phyloP scores from a whole-genome alignment of 2,797 vertebrate genomes.

The Pitangus sulphuratus region DNA sequence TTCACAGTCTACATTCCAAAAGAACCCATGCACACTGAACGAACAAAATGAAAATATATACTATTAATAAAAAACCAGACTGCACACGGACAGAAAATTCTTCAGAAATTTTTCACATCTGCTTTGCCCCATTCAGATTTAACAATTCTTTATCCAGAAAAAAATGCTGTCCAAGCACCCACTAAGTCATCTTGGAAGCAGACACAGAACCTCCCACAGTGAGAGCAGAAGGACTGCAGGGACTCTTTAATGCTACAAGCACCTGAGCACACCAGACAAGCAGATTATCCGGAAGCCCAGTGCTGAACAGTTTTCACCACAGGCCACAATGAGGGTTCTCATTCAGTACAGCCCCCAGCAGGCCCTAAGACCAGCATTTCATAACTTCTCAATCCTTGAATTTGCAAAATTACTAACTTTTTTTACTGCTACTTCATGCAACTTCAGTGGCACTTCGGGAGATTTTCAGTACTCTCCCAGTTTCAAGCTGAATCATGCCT shows the following conservation, averaged over 20 bases:
- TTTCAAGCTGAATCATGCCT: not conserved
- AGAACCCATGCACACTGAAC: not conserved
- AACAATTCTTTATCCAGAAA: not conserved
- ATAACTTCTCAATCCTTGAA: not conserved
- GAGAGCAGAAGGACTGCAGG: accelerated
- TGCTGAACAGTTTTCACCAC: accelerated
- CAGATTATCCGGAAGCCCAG: not conserved
- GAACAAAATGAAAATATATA: not conserved
- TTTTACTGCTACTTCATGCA: not conserved
- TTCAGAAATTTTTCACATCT: not conserved
- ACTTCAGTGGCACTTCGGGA: not conserved
- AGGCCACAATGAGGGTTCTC: not conserved
- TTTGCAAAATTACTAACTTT: not conserved
- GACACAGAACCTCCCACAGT: not conserved
- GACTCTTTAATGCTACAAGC: accelerated
- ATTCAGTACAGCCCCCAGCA: not conserved
- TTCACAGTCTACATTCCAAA: not conserved
- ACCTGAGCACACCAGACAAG: not conserved
- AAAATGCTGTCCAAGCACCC: not conserved
- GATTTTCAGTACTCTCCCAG: not conserved
- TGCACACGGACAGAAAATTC: not conserved
- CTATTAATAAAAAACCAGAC: not conserved
- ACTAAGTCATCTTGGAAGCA: not conserved
- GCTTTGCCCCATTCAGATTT: not conserved
- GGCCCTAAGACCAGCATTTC: not conserved